Evolutionary conservation across 2,113 vertebrate genomes (phyloP), one percentile per base, ranked within the genome.

Genomic region (Scomber colias): DNA sequence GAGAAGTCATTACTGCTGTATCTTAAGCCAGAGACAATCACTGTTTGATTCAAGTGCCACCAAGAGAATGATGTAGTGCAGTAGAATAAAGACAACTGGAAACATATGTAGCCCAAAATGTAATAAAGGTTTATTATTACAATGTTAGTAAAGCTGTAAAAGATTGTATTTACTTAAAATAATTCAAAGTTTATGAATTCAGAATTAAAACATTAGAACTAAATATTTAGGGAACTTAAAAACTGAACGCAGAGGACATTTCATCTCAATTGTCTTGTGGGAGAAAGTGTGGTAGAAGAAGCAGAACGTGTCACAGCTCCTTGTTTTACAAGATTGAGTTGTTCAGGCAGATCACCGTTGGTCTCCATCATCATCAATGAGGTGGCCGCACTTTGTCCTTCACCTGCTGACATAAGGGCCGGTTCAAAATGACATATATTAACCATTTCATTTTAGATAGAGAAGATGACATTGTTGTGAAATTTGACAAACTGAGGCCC

Each of bases 301-400:
- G 59, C 82, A 86, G 11, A 0, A 13, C 31, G 76, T 49, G 0
- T 66, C 15, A 0, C 0, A 0, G 19, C 45, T 75, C 0, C 11
- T 65, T 59, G 35, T 74, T 74, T 30, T 74, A 71, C 86, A 82
- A 0, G 21, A 11, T 0, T 0, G 1, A 5, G 3, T 2, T 9
- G 0, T 1, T 48, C 12, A n/a, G 46, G 46, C 11, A 77, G 0
- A n/a, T 84, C 48, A 0, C 54, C 11, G 76, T 17, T 71, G 9
- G 45, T 74, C 11, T 79, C 63, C 60, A 81, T 72, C 19, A 19
- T 60, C 10, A 56, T 85, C 56, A 84, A 7, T 56, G 46, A 89
- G 2, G 40, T 74, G 16, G 60, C 19, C 17, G 27, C 84, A 91
- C 5, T 68, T 27, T 17, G 17, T 11, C 3, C 85, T 68, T 69